These are phyloP conservation scores for Pissodes strobi DNA, from an alignment of 1,140 invertebrate genomes.

Conservation along the genomic window DNA sequence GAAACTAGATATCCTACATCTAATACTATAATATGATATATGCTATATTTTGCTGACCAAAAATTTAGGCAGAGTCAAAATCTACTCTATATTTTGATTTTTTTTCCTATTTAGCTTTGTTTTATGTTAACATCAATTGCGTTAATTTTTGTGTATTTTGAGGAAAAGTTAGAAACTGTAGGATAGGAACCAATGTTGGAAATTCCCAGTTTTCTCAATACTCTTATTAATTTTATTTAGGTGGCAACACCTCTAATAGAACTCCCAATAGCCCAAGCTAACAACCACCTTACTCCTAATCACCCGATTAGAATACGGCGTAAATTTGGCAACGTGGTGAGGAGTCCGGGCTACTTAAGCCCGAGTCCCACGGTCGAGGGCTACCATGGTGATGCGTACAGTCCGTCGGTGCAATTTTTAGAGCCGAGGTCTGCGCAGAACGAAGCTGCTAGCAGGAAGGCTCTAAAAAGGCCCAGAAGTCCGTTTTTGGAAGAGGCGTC, in stretches of 20 bases:
- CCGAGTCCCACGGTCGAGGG: background rate
- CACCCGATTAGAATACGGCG: background rate
- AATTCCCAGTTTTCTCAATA: background rate
- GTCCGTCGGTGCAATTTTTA: conserved; percentile 38
- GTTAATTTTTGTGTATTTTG: no score
- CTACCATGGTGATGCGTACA: conserved; percentile 1
- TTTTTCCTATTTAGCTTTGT: no score
- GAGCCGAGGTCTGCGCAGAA: conserved; percentile 46
- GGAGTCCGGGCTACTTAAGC: conserved; percentile 1
- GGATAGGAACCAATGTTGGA: no score
- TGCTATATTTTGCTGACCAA: no score
- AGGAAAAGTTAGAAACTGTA: no score
- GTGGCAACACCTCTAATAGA: conserved; percentile 1
- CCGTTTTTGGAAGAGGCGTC: conserved; percentile 55
- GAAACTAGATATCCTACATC: no score
- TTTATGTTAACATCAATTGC: no score
- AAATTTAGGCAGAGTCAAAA: no score
- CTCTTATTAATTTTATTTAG: no score
- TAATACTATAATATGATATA: no score
- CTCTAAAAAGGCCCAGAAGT: conserved; percentile 56
- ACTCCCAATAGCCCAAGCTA: background rate
- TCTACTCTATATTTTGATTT: no score
- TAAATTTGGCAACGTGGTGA: conserved; percentile 2
- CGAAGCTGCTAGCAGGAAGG: conserved; percentile 22
- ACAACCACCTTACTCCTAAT: background rate